Percentiles rank a stretch among this genome's conserved stretches.
These are phyloP conservation scores for Drosophila melanosoma DNA, from an alignment of 2,888 invertebrate species.

Conservation along the genomic window DNA sequence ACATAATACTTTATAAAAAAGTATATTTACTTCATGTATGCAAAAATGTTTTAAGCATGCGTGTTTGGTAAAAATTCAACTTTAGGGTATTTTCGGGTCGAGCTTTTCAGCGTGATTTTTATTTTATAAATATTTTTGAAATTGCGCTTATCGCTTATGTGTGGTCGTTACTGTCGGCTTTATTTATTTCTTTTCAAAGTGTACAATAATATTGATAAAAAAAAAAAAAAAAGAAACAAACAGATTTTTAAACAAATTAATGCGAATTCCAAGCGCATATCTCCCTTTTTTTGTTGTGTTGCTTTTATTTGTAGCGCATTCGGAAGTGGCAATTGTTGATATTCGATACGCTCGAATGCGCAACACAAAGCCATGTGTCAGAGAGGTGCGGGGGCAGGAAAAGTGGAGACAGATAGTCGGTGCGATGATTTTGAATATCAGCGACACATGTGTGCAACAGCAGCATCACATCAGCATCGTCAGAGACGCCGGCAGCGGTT, in stretches of 20 bases:
- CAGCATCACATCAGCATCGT: slow-evolving; percentile 13
- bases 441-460: slow-evolving; percentile 52
- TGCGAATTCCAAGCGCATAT: slow-evolving; percentile 37
- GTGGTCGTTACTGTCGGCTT: slow-evolving; percentile 30
- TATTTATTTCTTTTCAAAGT: slow-evolving; percentile 54
- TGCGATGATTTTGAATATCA: slow-evolving; percentile 54
- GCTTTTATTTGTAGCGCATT: slow-evolving; percentile 41
- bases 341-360: slow-evolving; percentile 65
- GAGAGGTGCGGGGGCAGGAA: neutral
- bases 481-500: slow-evolving; percentile 41
- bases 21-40: neutral
- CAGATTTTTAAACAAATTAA: slow-evolving; percentile 48
- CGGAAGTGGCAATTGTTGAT: slow-evolving; percentile 63
- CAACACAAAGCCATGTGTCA: slow-evolving; percentile 46
- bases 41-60: neutral
- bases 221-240: neutral
- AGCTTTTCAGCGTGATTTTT: neutral
- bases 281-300: slow-evolving; percentile 10
- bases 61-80: neutral
- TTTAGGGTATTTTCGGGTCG: neutral
- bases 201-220: slow-evolving; percentile 63
- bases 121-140: slow-evolving; percentile 9
- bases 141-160: slow-evolving; percentile 43
- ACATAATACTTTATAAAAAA: neutral
- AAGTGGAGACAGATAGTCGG: neutral